A percentile compares a stretch with the other conserved stretches of the same genome.
These are phyloP conservation scores for Pipistrellus kuhlii DNA, from an alignment of 2,797 vertebrate species.

Conservation along the genomic window DNA sequence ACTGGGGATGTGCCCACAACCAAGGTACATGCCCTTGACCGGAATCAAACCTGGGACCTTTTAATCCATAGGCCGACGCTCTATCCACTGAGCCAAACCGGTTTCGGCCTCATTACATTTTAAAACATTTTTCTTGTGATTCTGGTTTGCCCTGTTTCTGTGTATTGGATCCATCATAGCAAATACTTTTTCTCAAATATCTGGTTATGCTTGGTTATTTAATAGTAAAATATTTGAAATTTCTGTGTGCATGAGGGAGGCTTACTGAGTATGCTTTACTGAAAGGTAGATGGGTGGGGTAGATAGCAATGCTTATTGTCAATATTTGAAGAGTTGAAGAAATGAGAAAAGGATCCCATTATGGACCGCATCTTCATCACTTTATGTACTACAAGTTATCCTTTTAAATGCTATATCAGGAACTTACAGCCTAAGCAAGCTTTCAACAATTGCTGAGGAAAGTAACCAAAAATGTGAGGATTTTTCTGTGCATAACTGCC, in stretches of 20 bases:
- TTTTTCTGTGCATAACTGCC: neutral
- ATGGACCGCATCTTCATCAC: neutral
- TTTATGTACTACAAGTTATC: neutral
- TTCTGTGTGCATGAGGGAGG: neutral
- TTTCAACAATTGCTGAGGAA: neutral
- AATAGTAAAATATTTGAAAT: neutral
- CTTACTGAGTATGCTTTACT: neutral
- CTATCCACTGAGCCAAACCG: no score
- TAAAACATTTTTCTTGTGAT: neutral
- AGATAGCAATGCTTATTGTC: accelerated
- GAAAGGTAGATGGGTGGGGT: no score
- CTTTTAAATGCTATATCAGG: neutral
- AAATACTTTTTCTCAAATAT: slow-evolving; percentile 21
- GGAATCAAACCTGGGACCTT: no score
- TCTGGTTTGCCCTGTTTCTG: neutral
- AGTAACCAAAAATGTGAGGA: neutral
- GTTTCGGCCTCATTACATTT: neutral
- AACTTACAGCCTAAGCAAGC: neutral
- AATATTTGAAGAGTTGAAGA: neutral
- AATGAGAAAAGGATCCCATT: neutral
- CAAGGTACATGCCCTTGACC: no score
- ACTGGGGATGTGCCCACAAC: no score
- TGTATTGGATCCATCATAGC: neutral
- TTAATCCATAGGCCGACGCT: no score
- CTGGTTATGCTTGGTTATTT: neutral